Evolutionary conservation across 2,888 invertebrate genomes (phyloP).

Genomic region (Eupithecia subfuscata): DNA sequence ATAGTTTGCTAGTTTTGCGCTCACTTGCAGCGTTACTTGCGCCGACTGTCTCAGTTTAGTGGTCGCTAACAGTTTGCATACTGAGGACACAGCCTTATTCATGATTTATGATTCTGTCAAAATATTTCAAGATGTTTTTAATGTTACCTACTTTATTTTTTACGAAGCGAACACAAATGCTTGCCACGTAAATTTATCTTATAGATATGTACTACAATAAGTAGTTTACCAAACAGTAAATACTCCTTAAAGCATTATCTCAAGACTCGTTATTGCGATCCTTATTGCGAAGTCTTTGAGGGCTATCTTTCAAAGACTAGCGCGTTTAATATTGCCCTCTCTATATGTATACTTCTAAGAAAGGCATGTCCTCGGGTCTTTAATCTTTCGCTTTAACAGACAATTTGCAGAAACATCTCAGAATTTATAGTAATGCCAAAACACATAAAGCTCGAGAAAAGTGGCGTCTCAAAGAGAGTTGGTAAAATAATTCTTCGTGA

Average conservation of each 20-base stretch:
- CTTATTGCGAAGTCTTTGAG: neutral
- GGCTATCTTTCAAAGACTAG: neutral
- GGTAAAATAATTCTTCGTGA: neutral
- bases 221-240: neutral
- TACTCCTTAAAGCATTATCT: neutral
- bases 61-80: too few species aligned
- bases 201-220: neutral
- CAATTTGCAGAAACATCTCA: neutral
- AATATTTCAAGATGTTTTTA: too few species aligned
- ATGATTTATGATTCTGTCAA: too few species aligned
- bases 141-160: neutral
- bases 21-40: too few species aligned
- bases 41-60: too few species aligned
- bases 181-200: too few species aligned
- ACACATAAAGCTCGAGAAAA: neutral
- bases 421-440: neutral
- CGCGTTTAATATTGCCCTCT: neutral
- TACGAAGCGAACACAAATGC: neutral
- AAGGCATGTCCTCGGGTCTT: neutral
- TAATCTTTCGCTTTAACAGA: neutral
- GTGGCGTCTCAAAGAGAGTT: neutral
- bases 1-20: too few species aligned
- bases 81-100: too few species aligned
- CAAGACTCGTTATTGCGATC: neutral
- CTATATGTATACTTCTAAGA: neutral